Conservation (phyloP, 2,888 invertebrate species). For the Cacoxenus indagator region DNA sequence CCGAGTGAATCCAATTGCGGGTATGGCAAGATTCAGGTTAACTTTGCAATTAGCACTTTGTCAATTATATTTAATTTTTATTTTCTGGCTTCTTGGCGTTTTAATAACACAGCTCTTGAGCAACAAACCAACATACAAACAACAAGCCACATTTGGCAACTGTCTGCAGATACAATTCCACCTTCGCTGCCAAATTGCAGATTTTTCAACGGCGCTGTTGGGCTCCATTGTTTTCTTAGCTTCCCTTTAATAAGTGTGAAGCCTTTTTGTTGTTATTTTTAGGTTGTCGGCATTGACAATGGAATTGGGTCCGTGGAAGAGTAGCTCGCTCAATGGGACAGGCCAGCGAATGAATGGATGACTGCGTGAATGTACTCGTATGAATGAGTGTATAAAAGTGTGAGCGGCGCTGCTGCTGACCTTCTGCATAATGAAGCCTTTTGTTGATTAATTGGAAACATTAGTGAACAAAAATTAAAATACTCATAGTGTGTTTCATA, state of each 20-base stretch:
- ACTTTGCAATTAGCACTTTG: conserved; percentile 16
- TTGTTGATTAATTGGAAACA: conserved; percentile 52
- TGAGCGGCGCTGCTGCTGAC: conserved; percentile 13
- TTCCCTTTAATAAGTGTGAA: conserved; percentile 2
- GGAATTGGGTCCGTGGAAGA: background rate
- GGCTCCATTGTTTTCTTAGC: background rate
- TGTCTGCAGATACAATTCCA: background rate
- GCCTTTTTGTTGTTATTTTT: background rate
- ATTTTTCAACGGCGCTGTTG: background rate
- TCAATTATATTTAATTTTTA: background rate
- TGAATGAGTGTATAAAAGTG: background rate
- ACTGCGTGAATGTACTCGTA: background rate
- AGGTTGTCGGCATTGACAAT: background rate
- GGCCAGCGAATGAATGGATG: background rate
- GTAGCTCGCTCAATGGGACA: no score
- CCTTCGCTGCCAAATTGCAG: background rate
- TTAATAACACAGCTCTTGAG: background rate
- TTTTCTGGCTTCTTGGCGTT: background rate
- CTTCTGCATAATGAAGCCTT: conserved; percentile 41
- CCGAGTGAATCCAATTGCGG: background rate
- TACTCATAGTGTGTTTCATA: conserved; percentile 27
- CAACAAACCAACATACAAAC: conserved; percentile 22
- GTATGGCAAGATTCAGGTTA: background rate
- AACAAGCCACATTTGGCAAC: conserved; percentile 28
- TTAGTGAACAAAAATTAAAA: conserved; percentile 42